Base-by-base conservation (phyloP, 1,140 invertebrate genomes). In the Cardiocondyla obscurior region DNA sequence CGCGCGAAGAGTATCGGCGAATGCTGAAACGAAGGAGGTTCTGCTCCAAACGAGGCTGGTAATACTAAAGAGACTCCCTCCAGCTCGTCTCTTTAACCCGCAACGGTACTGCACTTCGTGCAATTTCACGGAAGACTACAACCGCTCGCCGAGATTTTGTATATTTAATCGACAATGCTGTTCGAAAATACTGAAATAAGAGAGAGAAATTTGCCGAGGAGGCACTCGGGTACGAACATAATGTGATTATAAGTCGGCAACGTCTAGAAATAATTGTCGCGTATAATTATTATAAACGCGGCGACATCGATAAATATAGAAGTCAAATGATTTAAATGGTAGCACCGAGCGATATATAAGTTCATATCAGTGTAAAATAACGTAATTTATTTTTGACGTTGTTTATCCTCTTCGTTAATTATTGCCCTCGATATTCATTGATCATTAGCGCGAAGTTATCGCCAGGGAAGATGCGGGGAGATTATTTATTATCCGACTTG, bases 21-120 rank as follows among this genome's bases (percentile, higher is more conserved):
- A 70, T 46, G 25, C 49, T 76, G 49, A 76, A 85, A 82, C 76
- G 83, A 46, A 81, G 42, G 58, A 67, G 84, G 69, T 44, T 51
- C 58, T 70, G 28, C 57, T 84, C 72, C 77, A 67, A 76, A 85
- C 76, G 69, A 74, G 83, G 42, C 57, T 64, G 60, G 76, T 58
- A 73, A 55, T 67, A 69, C 83, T 74, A 49, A 69, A 82, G 64
- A 49, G 83, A 70, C 30, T 73, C 22, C 53, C 25, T 10, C 42
- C n/a, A 22, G 25, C 39, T 19, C 44, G 39, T 12, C 58, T 76
- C 58, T 64, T 62, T 53, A 62, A 69, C 10, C 65, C 55, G 46
- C 60, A 51, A 44, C 60, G 46, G 46, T 67, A 69, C n/a, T 55
- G 62, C 74, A 53, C 74, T 55, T 53, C 22, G 62, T 69, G 74